A percentile compares a stretch with the other conserved stretches of the same genome.
phyloP scores from a whole-genome alignment of 2,888 invertebrate species.

The Torymus auratus region DNA sequence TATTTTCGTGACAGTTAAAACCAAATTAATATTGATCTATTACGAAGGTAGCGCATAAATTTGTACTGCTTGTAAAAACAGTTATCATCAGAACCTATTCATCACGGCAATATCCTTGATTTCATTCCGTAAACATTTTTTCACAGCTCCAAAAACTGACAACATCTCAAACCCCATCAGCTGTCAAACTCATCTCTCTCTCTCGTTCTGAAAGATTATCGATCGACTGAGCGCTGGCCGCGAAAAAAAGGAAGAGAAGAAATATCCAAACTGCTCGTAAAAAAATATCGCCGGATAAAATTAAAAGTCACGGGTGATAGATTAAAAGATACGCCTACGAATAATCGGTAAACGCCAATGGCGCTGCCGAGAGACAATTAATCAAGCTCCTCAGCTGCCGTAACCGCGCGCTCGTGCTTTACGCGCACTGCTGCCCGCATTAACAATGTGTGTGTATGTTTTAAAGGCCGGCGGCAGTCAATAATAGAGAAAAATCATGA shows the following conservation, averaged over 20 bases:
- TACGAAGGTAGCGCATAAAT: too few relatives aligned
- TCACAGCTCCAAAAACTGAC: too few relatives aligned
- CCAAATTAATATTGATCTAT: too few relatives aligned
- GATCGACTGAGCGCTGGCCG: slow-evolving; percentile 12
- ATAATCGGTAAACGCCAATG: slow-evolving; percentile 45
- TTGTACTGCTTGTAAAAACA: too few relatives aligned
- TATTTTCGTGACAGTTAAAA: too few relatives aligned
- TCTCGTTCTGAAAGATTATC: neutral
- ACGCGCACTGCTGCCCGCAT: slow-evolving; percentile 17
- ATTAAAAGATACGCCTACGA: slow-evolving; percentile 51
- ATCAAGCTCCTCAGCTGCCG: slow-evolving; percentile 56
- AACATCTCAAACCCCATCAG: too few relatives aligned
- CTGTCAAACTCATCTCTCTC: too few relatives aligned
- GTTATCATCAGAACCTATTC: too few relatives aligned
- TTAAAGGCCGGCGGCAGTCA: slow-evolving; percentile 31
- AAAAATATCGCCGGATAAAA: slow-evolving; percentile 8
- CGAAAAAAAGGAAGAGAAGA: slow-evolving; percentile 31
- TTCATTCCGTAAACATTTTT: too few relatives aligned
- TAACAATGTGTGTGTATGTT: slow-evolving; percentile 26
- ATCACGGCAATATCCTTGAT: too few relatives aligned
- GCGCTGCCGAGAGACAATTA: slow-evolving; percentile 36
- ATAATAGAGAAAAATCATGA: slow-evolving; percentile 55
- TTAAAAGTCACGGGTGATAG: slow-evolving; percentile 52
- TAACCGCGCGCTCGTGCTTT: slow-evolving; percentile 1
- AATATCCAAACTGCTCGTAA: neutral